Evolutionary conservation across 2,113 vertebrate genomes (phyloP), one percentile per base, ranked within the genome.

Genomic region (Typhlomys cinereus): DNA sequence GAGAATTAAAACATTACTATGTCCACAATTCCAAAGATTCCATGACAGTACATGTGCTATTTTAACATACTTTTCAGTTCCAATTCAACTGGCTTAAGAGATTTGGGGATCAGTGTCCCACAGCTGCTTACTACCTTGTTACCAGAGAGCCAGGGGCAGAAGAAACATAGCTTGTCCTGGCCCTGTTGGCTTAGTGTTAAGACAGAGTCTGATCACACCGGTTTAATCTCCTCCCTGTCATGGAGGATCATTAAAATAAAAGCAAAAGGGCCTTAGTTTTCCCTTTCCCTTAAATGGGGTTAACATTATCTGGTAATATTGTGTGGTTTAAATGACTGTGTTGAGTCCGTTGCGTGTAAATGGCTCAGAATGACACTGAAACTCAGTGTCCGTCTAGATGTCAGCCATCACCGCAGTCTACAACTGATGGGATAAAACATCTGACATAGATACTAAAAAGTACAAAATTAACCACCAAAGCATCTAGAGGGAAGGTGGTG

Each of bases 31-130:
- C 27, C 62, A 74, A 41, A 69, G 69, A 64, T 81, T 75, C 31
- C 29, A 44, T 75, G 59, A 34, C 75, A 70, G 61, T 29, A 64
- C 31, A 25, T 89, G 50, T 64, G 31, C 17, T 57, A 73, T 13
- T 62, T 94, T 23, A 76, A 93, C 46, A 57, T 8, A 85, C 48
- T 67, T n/a, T 14, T 76, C 89, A 64, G 89, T 78, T 83, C 48
- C 17, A 2, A 17, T 48, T 52, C 39, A 73, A 27, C 70, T 87
- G 46, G 64, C 17, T 89, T 64, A 39, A 27, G 18, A 48, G 46
- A 39, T 34, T 50, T 86, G 80, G 41, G 64, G 34, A 54, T 69
- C 64, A 31, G 36, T 23, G 34, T 23, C 23, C 59, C 14, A 34
- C 41, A 67, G 31, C 78, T 79, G 48, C 71, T 46, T n/a, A 34